Percentiles rank a stretch among this genome's conserved stretches.
Conservation (phyloP, 2,113 vertebrate genomes). For the Anolis carolinensis region DNA sequence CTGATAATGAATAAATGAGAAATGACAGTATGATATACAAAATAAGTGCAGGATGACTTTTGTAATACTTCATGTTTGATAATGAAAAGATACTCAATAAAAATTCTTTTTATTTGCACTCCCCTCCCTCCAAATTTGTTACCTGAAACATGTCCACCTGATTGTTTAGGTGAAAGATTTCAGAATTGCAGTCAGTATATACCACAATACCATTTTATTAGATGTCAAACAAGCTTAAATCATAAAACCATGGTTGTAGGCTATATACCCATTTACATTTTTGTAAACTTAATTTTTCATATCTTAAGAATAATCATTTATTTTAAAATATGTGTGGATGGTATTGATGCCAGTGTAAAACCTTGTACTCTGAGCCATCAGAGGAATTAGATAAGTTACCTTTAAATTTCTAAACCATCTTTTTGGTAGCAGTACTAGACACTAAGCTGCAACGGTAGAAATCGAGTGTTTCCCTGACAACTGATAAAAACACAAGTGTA, state of each 20-base stretch:
- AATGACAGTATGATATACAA: neutral
- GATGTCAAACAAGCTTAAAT: neutral
- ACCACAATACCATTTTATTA: neutral
- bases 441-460: constrained; percentile 54
- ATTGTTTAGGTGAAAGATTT: neutral
- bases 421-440: constrained; percentile 64
- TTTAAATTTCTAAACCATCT: constrained; percentile 49
- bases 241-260: neutral
- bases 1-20: neutral
- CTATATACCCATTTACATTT: neutral
- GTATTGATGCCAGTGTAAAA: neutral
- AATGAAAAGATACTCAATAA: neutral
- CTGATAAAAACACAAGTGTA: constrained; percentile 57
- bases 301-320: neutral
- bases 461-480: constrained; percentile 73
- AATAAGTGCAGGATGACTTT: neutral
- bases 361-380: neutral
- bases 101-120: neutral
- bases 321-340: neutral
- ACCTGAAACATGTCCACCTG: neutral
- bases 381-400: constrained; percentile 39
- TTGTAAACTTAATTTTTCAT: neutral
- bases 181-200: too few species aligned
- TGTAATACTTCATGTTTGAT: neutral
- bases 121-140: neutral